Conservation (phyloP, 2,113 vertebrate genomes). For the Mirza zaza region DNA sequence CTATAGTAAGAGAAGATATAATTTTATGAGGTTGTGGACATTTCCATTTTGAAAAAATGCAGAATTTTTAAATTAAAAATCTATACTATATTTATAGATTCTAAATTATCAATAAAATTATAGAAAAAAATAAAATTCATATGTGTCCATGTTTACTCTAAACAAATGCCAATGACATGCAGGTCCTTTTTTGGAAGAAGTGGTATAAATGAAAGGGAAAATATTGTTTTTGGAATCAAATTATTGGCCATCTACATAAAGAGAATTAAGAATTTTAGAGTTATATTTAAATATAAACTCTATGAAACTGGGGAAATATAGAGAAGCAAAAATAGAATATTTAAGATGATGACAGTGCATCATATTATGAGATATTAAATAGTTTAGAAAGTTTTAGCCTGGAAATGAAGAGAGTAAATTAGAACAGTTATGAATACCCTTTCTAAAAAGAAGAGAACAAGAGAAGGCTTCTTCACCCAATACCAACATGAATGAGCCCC, state of each 20-base stretch:
- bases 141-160: neutral
- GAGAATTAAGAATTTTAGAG: neutral
- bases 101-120: neutral
- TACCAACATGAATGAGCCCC: neutral
- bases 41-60: neutral
- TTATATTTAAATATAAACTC: conserved; percentile 5
- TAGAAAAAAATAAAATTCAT: neutral
- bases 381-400: neutral
- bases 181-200: neutral
- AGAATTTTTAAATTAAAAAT: conserved; percentile 11
- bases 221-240: neutral
- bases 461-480: neutral
- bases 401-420: neutral
- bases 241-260: neutral
- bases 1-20: neutral
- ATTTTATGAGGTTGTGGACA: neutral
- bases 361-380: neutral
- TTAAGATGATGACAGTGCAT: neutral
- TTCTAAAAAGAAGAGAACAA: neutral
- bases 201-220: neutral
- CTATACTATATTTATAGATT: neutral
- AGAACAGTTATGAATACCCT: neutral
- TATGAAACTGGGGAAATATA: neutral
- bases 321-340: neutral
- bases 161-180: neutral